Base-by-base conservation (phyloP, 2,113 vertebrate species). In the Recurvirostra avosetta region DNA sequence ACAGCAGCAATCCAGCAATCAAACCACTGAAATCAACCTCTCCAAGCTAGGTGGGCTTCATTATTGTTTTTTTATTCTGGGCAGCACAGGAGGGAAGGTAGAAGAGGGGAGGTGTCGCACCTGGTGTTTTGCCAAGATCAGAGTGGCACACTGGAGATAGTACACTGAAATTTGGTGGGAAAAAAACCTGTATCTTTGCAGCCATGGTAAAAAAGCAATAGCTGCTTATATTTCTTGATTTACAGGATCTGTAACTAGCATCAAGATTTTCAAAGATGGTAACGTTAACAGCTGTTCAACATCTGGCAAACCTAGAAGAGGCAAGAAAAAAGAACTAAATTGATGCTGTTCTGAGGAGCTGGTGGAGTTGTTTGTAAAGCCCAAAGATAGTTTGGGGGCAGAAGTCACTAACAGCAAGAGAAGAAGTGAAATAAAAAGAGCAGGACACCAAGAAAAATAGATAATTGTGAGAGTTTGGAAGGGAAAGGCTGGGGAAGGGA, bases 1-100 rank as follows among this genome's bases (percentile, higher is more conserved):
- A 91, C 90, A 93, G 90, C 88, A 88, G 78, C 71, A 88, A 47
- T 58, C 72, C 78, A 22, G 92, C 71, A 82, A 67, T 82, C 90
- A 92, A 90, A 62, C 71, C 14, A 6, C 83, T 80, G 68, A 92
- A 90, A 92, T 88, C 59, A 90, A 41, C 80, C 77, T 92, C 92
- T 76, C 34, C 83, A 34, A 72, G 53, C 40, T 76, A 86, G 78
- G 71, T 87, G 90, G 84, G 65, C 93, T 63, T 91, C 56, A 52
- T 96, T 95, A 86, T 26, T 59, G 22, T 9, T 50, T 71, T 75
- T 81, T 90, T 61, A 61, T 93, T 61, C 56, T 63, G 30, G 63
- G 23, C 74, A 93, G 65, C 55, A 16, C 50, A 71, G 67, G 66
- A 94, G 66, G 29, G 45, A 68, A 78, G 74, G 56, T 30, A 49